Percentiles rank a stretch among this genome's conserved stretches.
phyloP scores from a whole-genome alignment of 2,888 invertebrate species.

The Lasioglossum morio region DNA sequence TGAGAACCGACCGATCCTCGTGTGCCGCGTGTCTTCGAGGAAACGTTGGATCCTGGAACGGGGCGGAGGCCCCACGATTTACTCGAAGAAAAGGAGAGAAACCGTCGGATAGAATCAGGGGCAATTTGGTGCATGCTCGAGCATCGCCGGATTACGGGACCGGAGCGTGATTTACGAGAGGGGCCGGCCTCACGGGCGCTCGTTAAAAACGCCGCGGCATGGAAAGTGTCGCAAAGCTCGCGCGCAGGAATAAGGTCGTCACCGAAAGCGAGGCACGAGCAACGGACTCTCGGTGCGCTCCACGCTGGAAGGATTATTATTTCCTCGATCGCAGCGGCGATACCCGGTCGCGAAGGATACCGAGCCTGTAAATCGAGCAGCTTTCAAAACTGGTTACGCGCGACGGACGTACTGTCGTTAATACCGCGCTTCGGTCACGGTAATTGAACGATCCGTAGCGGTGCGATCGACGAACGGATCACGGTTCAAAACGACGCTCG shows the following conservation, averaged over 20 bases:
- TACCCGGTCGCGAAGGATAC: conserved; percentile 59
- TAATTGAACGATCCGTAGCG: conserved; percentile 22
- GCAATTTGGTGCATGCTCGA: not conserved
- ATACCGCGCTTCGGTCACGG: conserved; percentile 64
- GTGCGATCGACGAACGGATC: conserved; percentile 45
- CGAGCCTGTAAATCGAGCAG: conserved; percentile 61
- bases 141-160: not conserved
- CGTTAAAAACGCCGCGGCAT: conserved; percentile 20
- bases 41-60: not conserved
- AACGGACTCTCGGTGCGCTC: not conserved
- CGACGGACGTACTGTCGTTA: conserved; percentile 64
- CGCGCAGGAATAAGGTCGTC: conserved; percentile 36
- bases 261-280: conserved; percentile 11
- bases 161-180: conserved; percentile 33
- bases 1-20: conserved; percentile 52
- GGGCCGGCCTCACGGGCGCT: not conserved
- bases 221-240: conserved; percentile 35
- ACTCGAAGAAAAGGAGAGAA: not conserved
- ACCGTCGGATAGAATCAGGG: not conserved
- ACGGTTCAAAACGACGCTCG: not conserved
- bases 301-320: conserved; percentile 36
- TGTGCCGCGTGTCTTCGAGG: conserved; percentile 23
- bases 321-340: conserved; percentile 39
- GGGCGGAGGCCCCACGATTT: too few species aligned
- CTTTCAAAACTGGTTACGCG: conserved; percentile 68